Conservation (phyloP, 2,888 invertebrate genomes). For the Andrena hattorfiana region DNA sequence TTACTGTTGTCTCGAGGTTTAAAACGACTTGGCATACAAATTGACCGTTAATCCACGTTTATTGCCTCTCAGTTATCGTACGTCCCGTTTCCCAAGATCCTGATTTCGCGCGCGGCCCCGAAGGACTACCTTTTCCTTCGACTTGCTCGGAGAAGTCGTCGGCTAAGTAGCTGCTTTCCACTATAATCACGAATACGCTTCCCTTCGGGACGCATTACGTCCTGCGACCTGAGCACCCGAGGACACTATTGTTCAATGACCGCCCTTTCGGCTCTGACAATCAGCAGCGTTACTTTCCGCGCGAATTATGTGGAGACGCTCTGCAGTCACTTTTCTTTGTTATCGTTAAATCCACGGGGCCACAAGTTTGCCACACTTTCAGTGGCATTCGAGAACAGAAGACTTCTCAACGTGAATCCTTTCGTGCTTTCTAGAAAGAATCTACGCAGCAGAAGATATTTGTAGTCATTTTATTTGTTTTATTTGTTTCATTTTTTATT, state of each 20-base stretch:
- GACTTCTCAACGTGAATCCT: neutral
- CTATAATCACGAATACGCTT: slow-evolving; percentile 64
- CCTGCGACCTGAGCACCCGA: slow-evolving; percentile 41
- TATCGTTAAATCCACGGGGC: neutral
- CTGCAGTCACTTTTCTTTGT: slow-evolving; percentile 13
- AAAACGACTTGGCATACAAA: slow-evolving; percentile 39
- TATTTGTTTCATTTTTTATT: neutral
- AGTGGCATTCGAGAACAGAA: neutral
- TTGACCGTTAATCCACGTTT: slow-evolving; percentile 48
- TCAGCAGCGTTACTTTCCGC: slow-evolving; percentile 24
- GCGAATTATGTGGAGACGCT: slow-evolving; percentile 26
- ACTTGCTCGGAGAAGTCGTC: slow-evolving; percentile 49
- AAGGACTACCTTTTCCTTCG: slow-evolving; percentile 47
- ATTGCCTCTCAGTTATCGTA: slow-evolving; percentile 37
- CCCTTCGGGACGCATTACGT: slow-evolving; percentile 41
- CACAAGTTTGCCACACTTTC: neutral
- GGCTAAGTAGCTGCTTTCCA: slow-evolving; percentile 61
- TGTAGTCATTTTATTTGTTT: too few species aligned
- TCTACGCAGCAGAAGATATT: too few species aligned
- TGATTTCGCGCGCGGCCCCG: slow-evolving; percentile 33
- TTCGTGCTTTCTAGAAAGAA: too few species aligned
- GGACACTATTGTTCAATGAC: slow-evolving; percentile 58
- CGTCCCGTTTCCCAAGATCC: slow-evolving; percentile 17
- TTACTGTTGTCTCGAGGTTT: slow-evolving; percentile 18
- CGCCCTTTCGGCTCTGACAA: slow-evolving; percentile 19